Evolutionary conservation across 2,888 invertebrate genomes (phyloP).

Genomic region (Xiphydria camelus): DNA sequence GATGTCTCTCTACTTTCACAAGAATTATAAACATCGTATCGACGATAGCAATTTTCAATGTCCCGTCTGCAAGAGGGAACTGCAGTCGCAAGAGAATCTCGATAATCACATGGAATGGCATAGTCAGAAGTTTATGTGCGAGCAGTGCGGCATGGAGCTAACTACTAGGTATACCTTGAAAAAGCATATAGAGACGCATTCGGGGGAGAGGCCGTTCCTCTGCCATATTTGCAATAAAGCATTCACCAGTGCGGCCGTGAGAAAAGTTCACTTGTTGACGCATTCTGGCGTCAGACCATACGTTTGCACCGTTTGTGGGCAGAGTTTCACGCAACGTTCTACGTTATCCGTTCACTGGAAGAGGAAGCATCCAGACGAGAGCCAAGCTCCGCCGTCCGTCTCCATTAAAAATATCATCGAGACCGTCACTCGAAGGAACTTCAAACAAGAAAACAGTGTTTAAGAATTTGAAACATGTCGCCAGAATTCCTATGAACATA

Average conservation of each 20-base stretch:
- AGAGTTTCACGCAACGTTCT: slow-evolving; percentile 5
- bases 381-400: slow-evolving; percentile 2
- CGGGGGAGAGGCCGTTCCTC: background rate
- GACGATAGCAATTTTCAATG: slow-evolving; percentile 16
- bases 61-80: slow-evolving; percentile 4
- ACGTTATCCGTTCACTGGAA: slow-evolving; percentile 6
- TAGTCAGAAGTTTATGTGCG: too few species aligned
- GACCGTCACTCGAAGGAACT: background rate
- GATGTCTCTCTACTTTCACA: slow-evolving; percentile 20
- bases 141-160: too few species aligned
- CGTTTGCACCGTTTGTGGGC: slow-evolving; percentile 2
- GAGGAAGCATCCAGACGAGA: slow-evolving; percentile 2
- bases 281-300: slow-evolving; percentile 1
- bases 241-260: background rate
- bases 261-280: slow-evolving; percentile 5
- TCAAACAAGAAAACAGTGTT: background rate
- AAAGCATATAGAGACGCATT: background rate
- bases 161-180: too few species aligned
- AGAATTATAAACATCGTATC: slow-evolving; percentile 17
- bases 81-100: slow-evolving; percentile 7
- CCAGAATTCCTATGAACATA: too few species aligned
- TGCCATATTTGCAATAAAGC: slow-evolving; percentile 9
- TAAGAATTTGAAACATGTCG: too few species aligned
- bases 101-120: slow-evolving; percentile 10
- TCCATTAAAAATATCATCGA: slow-evolving; percentile 4